Conservation (phyloP, 2,888 invertebrate species). For the Prosapia bicincta region DNA sequence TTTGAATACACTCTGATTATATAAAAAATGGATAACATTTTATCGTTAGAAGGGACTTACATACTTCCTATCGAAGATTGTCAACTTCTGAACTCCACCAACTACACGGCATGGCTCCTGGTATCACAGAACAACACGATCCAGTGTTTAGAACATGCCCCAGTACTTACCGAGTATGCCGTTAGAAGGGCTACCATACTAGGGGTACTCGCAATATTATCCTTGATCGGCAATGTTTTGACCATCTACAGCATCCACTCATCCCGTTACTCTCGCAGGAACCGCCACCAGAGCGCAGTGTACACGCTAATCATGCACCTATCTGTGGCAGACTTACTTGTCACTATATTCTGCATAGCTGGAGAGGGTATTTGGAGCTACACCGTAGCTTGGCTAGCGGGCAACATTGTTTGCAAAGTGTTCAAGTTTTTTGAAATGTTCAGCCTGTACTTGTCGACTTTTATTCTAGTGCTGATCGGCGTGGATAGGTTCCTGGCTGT, state of each 20-base stretch:
- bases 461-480: slow-evolving; percentile 76
- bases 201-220: slow-evolving; percentile 65
- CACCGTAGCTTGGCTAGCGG: slow-evolving; percentile 77
- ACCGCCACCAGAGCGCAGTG: slow-evolving; percentile 45
- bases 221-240: slow-evolving; percentile 69
- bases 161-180: slow-evolving; percentile 59
- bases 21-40: neutral
- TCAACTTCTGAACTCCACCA: slow-evolving; percentile 35
- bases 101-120: slow-evolving; percentile 7
- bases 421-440: slow-evolving; percentile 81
- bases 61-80: slow-evolving; percentile 33
- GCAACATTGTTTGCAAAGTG: slow-evolving; percentile 70
- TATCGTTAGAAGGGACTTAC: slow-evolving; percentile 17
- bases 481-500: slow-evolving; percentile 79
- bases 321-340: slow-evolving; percentile 77
- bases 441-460: slow-evolving; percentile 77
- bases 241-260: slow-evolving; percentile 72
- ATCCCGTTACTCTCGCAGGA: slow-evolving; percentile 32
- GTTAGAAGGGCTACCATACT: slow-evolving; percentile 64
- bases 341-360: slow-evolving; percentile 75
- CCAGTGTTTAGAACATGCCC: slow-evolving; percentile 61
- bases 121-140: neutral
- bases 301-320: slow-evolving; percentile 77
- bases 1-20: too few species aligned
- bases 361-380: slow-evolving; percentile 80